Evolutionary conservation across 2,888 invertebrate species (phyloP), one percentile per base, ranked within the genome.

Genomic region (Ennomos fuscantarius): DNA sequence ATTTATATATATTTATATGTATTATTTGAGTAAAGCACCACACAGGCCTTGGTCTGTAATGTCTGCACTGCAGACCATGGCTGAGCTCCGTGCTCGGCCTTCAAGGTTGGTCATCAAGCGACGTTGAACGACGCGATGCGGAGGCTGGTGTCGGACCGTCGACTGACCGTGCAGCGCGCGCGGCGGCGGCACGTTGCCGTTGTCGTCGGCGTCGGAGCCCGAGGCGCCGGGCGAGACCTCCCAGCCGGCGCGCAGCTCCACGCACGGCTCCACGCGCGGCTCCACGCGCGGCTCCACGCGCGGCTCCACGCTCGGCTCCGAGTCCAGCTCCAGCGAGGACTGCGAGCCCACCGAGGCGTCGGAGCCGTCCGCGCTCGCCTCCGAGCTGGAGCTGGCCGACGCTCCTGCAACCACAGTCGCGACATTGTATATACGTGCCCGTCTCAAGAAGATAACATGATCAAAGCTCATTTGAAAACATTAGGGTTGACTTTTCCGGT

Each of bases 301-400:
- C 56, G 66, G 67, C 51, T 77, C 74, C 50, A 66, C 61, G 68
- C 74, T 76, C 60, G 71, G 73, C 60, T 77, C 76, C 45, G 83
- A 83, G 70, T 78, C 84, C 66, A 82, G 75, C 73, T 86, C 86
- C 54, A 85, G 77, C 64, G 89, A 87, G n/a, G 83, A 80, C 66
- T 74, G 76, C 66, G 82, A 79, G 15, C 72, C 73, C 54, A 69
- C 70, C 43, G 79, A 76, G 49, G 69, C 52, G 70, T 70, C 51
- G 66, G 64, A 65, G 70, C 65, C 60, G 69, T 74, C 76, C 33
- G 64, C 69, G 64, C 78, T 76, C 42, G 69, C 63, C 47, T 78
- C 82, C 42, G 78, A 81, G 63, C 82, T 78, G 12, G 80, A 79
- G 66, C 81, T 81, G 66, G 80, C 80, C 8, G 24, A 9, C 36